Conservation (phyloP, 1,140 invertebrate genomes). For the Doryteuthis pealeii region DNA sequence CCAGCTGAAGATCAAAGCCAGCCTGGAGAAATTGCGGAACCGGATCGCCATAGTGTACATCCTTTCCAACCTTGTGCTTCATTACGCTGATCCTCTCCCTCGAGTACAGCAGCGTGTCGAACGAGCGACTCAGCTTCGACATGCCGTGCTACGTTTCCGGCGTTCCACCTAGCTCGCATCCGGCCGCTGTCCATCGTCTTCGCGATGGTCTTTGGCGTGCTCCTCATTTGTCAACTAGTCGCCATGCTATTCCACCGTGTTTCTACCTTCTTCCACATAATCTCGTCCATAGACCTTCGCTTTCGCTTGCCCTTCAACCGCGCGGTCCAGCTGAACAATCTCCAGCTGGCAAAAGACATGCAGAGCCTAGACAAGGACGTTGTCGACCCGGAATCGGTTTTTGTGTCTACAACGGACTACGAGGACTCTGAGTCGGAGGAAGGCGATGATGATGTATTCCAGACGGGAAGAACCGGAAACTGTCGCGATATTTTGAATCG, state of each 20-base stretch:
- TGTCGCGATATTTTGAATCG: too few species aligned
- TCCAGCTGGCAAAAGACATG: not conserved
- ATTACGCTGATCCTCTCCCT: constrained; percentile 34
- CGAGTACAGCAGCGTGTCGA: constrained; percentile 27
- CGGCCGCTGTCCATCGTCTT: constrained; percentile 60
- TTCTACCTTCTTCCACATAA: constrained; percentile 56
- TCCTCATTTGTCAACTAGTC: constrained; percentile 61
- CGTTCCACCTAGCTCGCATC: constrained; percentile 12
- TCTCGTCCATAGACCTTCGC: constrained; percentile 37
- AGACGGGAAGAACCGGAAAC: not conserved
- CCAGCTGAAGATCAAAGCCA: constrained; percentile 63
- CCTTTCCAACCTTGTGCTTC: constrained; percentile 30
- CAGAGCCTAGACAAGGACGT: not conserved
- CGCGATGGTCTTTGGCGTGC: constrained; percentile 60
- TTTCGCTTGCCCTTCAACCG: not conserved
- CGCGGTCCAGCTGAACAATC: not conserved
- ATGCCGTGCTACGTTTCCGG: constrained; percentile 20
- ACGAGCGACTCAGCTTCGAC: constrained; percentile 12
- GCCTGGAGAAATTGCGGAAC: constrained; percentile 87
- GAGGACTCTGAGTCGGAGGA: not conserved
- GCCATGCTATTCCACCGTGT: constrained; percentile 62
- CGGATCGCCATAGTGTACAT: constrained; percentile 64
- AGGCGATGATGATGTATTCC: not conserved
- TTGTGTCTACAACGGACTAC: not conserved
- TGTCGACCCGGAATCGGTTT: not conserved